phyloP scores from a whole-genome alignment of 2,888 invertebrate species.

The Meiosimyza decipiens region DNA sequence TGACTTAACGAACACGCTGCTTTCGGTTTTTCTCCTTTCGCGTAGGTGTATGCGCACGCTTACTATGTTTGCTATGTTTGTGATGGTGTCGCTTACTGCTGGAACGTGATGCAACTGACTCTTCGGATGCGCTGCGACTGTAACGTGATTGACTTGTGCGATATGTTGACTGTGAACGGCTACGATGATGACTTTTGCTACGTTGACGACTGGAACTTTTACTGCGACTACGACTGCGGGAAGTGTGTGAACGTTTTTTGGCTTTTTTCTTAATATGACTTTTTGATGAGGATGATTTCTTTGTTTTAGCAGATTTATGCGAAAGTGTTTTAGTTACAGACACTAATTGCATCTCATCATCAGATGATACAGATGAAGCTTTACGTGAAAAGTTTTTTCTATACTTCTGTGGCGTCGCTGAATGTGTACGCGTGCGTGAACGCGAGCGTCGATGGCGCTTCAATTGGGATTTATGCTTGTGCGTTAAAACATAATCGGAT shows the following conservation, averaged over 20 bases:
- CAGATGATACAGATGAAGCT: constrained; percentile 34
- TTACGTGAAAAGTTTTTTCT: constrained; percentile 29
- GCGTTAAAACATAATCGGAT: background rate
- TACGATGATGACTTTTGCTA: constrained; percentile 32
- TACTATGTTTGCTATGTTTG: constrained; percentile 23
- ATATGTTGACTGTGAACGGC: constrained; percentile 27
- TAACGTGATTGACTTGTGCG: constrained; percentile 21
- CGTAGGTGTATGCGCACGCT: constrained; percentile 35
- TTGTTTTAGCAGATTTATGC: constrained; percentile 34
- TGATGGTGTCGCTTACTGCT: constrained; percentile 11
- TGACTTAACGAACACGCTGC: constrained; percentile 7
- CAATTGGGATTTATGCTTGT: constrained; percentile 12
- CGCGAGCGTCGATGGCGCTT: constrained; percentile 37
- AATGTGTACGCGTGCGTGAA: constrained; percentile 30
- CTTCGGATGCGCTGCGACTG: constrained; percentile 20
- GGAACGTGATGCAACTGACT: constrained; percentile 3
- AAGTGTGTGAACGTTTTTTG: constrained; percentile 47
- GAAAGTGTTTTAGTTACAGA: constrained; percentile 29
- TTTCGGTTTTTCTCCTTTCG: constrained; percentile 37
- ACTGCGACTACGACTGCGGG: constrained; percentile 26
- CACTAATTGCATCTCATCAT: constrained; percentile 35
- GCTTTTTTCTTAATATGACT: constrained; percentile 53
- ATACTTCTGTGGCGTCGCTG: constrained; percentile 24
- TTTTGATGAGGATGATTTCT: constrained; percentile 51
- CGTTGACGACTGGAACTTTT: constrained; percentile 25